Evolutionary conservation across 2,797 vertebrate genomes (phyloP).

Genomic region (Brachyalestes nurse): DNA sequence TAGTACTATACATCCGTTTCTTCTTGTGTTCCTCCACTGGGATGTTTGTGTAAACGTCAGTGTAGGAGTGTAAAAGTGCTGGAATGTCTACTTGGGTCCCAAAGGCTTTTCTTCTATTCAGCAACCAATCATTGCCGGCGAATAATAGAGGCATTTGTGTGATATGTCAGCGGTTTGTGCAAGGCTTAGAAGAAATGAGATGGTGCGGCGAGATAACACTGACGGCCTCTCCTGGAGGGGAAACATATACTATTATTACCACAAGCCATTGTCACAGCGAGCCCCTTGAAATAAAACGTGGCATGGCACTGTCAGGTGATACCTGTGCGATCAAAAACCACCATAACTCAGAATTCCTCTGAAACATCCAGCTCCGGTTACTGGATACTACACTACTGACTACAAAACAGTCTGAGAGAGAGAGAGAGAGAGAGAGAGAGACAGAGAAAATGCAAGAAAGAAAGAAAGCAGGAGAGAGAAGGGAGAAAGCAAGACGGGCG

Average conservation of each 20-base stretch:
- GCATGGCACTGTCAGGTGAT: slow-evolving; percentile 86
- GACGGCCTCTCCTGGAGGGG: slow-evolving; percentile 80
- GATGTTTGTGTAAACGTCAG: slow-evolving; percentile 75
- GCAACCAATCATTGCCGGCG: slow-evolving; percentile 88
- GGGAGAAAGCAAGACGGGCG: background rate
- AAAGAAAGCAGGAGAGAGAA: background rate
- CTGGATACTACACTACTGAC: slow-evolving; percentile 68
- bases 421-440: slow-evolving; percentile 11
- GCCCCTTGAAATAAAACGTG: slow-evolving; percentile 83
- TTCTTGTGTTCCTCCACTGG: slow-evolving; percentile 32
- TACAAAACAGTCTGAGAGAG: slow-evolving; percentile 59
- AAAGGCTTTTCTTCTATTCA: slow-evolving; percentile 81
- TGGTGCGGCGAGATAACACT: slow-evolving; percentile 87
- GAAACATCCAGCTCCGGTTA: slow-evolving; percentile 75
- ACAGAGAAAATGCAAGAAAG: background rate
- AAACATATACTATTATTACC: slow-evolving; percentile 88
- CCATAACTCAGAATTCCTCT: slow-evolving; percentile 72
- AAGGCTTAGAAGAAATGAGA: slow-evolving; percentile 88
- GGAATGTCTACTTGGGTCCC: slow-evolving; percentile 81
- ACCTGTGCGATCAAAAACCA: slow-evolving; percentile 90
- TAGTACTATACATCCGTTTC: background rate
- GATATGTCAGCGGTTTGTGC: slow-evolving; percentile 86
- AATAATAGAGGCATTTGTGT: slow-evolving; percentile 93
- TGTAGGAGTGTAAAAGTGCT: slow-evolving; percentile 77
- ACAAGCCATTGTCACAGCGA: slow-evolving; percentile 85